Percentiles rank a stretch among this genome's conserved stretches.
phyloP scores from a whole-genome alignment of 2,797 vertebrate species.

The Muscicapa striata region DNA sequence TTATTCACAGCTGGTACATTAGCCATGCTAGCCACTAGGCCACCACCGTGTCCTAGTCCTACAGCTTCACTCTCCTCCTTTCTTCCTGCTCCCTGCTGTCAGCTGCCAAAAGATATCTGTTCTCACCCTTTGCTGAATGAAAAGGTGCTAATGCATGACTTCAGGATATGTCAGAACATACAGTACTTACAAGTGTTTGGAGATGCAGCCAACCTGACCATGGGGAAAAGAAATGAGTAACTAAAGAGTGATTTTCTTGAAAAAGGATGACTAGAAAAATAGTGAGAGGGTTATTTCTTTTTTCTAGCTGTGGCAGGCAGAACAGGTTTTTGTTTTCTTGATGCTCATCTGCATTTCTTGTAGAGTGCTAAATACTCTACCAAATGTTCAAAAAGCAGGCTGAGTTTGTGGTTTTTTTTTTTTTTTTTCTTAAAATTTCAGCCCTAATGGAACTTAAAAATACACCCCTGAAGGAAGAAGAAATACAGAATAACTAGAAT shows the following conservation, averaged over 20 bases:
- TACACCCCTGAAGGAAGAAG: not conserved
- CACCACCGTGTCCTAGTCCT: constrained; percentile 76
- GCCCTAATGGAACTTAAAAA: not conserved
- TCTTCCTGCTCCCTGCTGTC: constrained; percentile 79
- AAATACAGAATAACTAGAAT: not conserved
- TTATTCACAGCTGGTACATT: constrained; percentile 79
- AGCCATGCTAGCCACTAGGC: constrained; percentile 78
- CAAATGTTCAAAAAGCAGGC: not conserved
- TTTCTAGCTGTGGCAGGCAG: not conserved
- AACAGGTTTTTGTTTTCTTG: constrained; percentile 10
- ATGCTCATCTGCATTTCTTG: constrained; percentile 7
- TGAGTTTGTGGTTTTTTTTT: not conserved
- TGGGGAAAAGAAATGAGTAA: constrained; percentile 73
- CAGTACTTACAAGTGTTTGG: constrained; percentile 83
- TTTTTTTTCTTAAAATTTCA: not conserved
- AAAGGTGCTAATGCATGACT: constrained; percentile 93
- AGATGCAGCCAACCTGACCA: constrained; percentile 81
- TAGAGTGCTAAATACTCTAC: not conserved
- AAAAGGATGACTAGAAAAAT: constrained; percentile 24
- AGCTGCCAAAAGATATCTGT: constrained; percentile 90
- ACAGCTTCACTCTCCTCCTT: constrained; percentile 68
- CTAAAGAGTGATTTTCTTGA: constrained; percentile 65
- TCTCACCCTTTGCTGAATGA: constrained; percentile 88
- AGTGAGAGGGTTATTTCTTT: not conserved
- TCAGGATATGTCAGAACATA: constrained; percentile 91